Evolutionary conservation across 2,113 vertebrate species (phyloP).

Genomic region (Beaufortia kweichowensis): DNA sequence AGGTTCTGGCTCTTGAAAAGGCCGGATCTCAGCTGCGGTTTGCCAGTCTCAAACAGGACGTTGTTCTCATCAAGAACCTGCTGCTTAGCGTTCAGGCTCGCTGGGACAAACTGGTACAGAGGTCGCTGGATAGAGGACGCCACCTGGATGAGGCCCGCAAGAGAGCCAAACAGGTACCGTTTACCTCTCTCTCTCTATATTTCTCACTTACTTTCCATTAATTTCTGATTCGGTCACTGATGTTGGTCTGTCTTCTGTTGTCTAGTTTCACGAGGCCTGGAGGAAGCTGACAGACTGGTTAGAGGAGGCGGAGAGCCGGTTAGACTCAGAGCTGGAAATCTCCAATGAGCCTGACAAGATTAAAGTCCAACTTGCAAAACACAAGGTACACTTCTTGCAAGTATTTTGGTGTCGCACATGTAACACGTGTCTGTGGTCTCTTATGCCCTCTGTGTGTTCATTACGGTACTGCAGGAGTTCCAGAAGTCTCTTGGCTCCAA

Average conservation of each 20-base stretch:
- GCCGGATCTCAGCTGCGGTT: slow-evolving; percentile 94
- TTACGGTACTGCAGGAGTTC: slow-evolving; percentile 81
- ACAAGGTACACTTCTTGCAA: slow-evolving; percentile 82
- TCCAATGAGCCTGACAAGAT: slow-evolving; percentile 99
- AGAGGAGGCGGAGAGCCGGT: slow-evolving; percentile 92
- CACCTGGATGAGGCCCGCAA: slow-evolving; percentile 95
- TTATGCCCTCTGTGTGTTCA: not conserved
- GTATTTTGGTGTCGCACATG: no score
- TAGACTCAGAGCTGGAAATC: slow-evolving; percentile 96
- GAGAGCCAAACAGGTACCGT: slow-evolving; percentile 91
- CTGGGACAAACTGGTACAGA: slow-evolving; percentile 98
- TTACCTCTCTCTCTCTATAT: not conserved
- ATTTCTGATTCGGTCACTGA: not conserved
- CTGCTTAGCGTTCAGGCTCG: slow-evolving; percentile 95
- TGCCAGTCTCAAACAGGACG: slow-evolving; percentile 96
- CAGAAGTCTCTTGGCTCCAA: slow-evolving; percentile 95
- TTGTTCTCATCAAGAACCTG: slow-evolving; percentile 97
- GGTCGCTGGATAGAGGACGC: slow-evolving; percentile 91
- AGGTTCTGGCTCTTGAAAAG: slow-evolving; percentile 94
- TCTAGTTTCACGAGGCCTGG: slow-evolving; percentile 96
- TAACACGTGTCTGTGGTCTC: not conserved
- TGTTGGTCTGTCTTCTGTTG: slow-evolving; percentile 13
- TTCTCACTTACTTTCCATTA: not conserved
- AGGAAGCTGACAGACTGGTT: slow-evolving; percentile 96
- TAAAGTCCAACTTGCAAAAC: slow-evolving; percentile 93